Evolutionary conservation across 2,888 invertebrate genomes (phyloP).

Genomic region (Cheilosia pagana): DNA sequence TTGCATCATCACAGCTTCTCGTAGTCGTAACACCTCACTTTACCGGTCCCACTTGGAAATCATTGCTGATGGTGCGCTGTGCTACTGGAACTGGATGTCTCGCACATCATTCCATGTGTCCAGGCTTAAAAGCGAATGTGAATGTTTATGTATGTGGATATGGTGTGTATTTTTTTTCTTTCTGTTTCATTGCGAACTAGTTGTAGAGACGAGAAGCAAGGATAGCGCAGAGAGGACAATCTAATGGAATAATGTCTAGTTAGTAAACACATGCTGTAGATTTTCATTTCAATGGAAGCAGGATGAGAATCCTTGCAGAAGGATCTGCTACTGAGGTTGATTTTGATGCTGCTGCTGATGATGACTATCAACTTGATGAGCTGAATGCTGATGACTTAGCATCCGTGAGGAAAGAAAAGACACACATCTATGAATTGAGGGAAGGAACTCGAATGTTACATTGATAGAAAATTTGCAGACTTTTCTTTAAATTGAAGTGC

Average conservation of each 20-base stretch:
- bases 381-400: slow-evolving; percentile 35
- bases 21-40: slow-evolving; percentile 61
- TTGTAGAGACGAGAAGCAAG: slow-evolving; percentile 20
- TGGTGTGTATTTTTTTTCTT: not conserved
- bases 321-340: slow-evolving; percentile 43
- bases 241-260: slow-evolving; percentile 72
- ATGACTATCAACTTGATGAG: slow-evolving; percentile 53
- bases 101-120: slow-evolving; percentile 68
- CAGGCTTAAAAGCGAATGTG: slow-evolving; percentile 62
- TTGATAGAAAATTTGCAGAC: not conserved
- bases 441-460: not conserved
- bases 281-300: slow-evolving; percentile 56
- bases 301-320: slow-evolving; percentile 43
- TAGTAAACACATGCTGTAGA: slow-evolving; percentile 68
- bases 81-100: slow-evolving; percentile 43
- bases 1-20: slow-evolving; percentile 53
- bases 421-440: not conserved
- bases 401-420: slow-evolving; percentile 27
- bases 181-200: slow-evolving; percentile 13
- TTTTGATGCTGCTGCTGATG: slow-evolving; percentile 18
- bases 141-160: slow-evolving; percentile 23
- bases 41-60: slow-evolving; percentile 7
- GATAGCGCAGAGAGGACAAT: slow-evolving; percentile 40
- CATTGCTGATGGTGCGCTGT: slow-evolving; percentile 28
- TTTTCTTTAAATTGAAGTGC: too few relatives aligned